These are phyloP conservation scores for Tinea pellionella DNA, from an alignment of 2,888 invertebrate genomes.

Conservation along the genomic window DNA sequence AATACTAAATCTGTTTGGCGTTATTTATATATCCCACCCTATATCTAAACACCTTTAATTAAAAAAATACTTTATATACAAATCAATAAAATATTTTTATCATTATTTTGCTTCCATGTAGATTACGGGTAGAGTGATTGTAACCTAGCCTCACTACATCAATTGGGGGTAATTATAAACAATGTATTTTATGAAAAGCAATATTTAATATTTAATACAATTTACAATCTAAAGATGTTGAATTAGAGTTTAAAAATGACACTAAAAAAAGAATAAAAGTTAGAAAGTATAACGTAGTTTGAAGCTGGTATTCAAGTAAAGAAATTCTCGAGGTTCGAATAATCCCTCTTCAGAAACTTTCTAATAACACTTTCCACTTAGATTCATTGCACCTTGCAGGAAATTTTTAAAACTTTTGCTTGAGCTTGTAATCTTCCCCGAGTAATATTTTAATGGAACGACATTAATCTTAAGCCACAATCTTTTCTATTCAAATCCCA, in stretches of 20 bases:
- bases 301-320: slow-evolving; percentile 4
- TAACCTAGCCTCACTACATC: no score
- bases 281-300: slow-evolving; percentile 5
- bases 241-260: neutral
- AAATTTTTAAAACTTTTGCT: slow-evolving; percentile 41
- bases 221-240: no score
- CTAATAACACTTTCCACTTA: slow-evolving; percentile 48
- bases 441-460: slow-evolving; percentile 38
- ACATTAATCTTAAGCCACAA: slow-evolving; percentile 32
- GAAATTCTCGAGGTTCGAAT: slow-evolving; percentile 17
- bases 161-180: no score
- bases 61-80: no score
- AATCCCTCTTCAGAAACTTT: slow-evolving; percentile 48
- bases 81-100: no score
- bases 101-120: no score
- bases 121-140: no score
- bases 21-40: no score
- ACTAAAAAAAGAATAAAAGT: neutral
- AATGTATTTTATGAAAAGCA: no score
- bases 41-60: no score
- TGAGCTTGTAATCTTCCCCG: slow-evolving; percentile 38
- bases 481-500: neutral
- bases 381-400: slow-evolving; percentile 58
- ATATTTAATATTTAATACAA: no score
- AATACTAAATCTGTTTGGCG: neutral